Evolutionary conservation across 1,140 invertebrate genomes (phyloP), one percentile per base, ranked within the genome.

Genomic region (Leptinotarsa undecemlineata): DNA sequence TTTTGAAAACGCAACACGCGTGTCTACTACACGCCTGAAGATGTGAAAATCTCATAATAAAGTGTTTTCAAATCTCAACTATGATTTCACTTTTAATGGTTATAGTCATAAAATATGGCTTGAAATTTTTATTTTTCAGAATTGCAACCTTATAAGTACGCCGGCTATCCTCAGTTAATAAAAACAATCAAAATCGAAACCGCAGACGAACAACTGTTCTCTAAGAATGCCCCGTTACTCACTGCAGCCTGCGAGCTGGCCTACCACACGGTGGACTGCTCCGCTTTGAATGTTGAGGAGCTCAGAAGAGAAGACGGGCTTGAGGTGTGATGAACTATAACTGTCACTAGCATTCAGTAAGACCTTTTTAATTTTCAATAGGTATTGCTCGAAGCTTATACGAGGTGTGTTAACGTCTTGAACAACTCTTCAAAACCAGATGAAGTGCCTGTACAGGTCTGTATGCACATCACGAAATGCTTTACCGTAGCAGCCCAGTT

Each of bases 211-310:
- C 89, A 92, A 76, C 86, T 99, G 75, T 99, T 99, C 87, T 95
- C 91, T 64, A 98, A 96, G 86, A 90, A 92, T 48, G 92, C 92
- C 1, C 93, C 94, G 23, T 86, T 99, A 20, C 86, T 99, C 76
- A 91, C 93, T 4, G 95, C 96, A 48, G 96, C 97, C 8, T 94
- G 94, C 76, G 97, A 99, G 86, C 88, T 99, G 6, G 95, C 95
- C 33, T 98, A 97, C 86, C 95, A 98, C 82, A 99, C 98, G 0
- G 94, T 99, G 3, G 92, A 95, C 79, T 99, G 97, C 87, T 99
- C 98, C 4, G 93, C 96, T 48, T 88, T 99, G 8, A 99, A 99
- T 88, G 98, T 97, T 1, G 97, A 99, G 87, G 98, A 99, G 86
- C 87, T 99, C 57, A 87, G 98, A 62, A 86, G 98, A 71, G 97